Evolutionary conservation across 1,140 invertebrate species (phyloP).

Genomic region (Nebria ingens): DNA sequence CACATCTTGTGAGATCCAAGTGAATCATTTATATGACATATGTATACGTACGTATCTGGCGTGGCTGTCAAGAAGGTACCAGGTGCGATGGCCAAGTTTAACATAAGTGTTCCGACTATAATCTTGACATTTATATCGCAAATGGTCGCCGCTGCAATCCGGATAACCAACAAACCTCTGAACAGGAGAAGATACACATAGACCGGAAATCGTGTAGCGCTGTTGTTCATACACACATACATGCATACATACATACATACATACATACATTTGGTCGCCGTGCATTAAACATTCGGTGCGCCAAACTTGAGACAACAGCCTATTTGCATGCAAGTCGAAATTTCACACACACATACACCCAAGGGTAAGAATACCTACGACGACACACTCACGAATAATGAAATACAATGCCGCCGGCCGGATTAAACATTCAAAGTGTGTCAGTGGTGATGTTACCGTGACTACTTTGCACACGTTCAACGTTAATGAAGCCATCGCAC

Average conservation of each 20-base stretch:
- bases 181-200: too few species aligned
- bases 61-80: not conserved
- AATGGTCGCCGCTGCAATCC: not conserved
- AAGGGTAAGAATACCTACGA: not conserved
- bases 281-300: conserved; percentile 3
- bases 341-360: not conserved
- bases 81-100: not conserved
- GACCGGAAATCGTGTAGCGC: too few species aligned
- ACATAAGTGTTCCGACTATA: not conserved
- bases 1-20: not conserved
- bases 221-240: too few species aligned
- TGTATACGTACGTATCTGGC: not conserved
- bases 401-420: conserved; percentile 4
- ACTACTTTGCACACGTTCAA: not conserved
- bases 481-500: not conserved
- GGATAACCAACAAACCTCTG: too few species aligned
- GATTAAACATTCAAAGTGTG: conserved; percentile 6
- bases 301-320: conserved; percentile 8
- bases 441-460: not conserved
- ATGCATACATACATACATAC: too few species aligned
- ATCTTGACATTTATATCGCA: not conserved
- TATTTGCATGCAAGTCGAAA: not conserved
- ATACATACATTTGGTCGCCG: not conserved
- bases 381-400: conserved; percentile 5
- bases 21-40: conserved; percentile 8